Evolutionary conservation across 2,797 vertebrate genomes (phyloP).

Genomic region (Anomalospiza imberbis): DNA sequence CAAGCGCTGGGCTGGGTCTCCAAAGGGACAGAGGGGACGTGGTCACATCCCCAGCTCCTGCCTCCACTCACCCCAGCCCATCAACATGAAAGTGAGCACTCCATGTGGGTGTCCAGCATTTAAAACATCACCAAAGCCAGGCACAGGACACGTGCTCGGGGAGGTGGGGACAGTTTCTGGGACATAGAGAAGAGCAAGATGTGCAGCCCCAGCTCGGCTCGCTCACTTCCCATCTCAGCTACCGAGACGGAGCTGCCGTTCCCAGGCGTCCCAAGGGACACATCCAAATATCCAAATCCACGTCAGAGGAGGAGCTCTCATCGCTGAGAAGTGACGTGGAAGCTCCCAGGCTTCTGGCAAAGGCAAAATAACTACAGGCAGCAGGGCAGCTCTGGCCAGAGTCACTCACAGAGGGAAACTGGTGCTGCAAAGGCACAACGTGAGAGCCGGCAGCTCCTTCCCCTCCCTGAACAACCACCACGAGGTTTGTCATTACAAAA

Average conservation of each 20-base stretch:
- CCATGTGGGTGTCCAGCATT: rapidly evolving
- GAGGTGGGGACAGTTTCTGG: not conserved
- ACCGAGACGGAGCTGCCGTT: rapidly evolving
- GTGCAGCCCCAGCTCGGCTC: not conserved
- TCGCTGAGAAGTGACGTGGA: rapidly evolving
- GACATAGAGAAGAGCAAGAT: not conserved
- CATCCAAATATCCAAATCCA: not conserved
- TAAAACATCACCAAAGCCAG: not conserved
- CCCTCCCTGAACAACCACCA: not conserved
- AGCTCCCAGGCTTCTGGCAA: not conserved
- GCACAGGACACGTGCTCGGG: rapidly evolving
- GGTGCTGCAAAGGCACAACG: not conserved
- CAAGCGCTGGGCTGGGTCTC: not conserved
- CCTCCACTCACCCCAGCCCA: not conserved
- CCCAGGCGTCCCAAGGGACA: not conserved
- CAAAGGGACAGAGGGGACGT: not conserved
- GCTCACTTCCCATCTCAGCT: not conserved
- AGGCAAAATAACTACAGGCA: not conserved
- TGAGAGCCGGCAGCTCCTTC: not conserved
- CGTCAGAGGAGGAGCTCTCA: not conserved
- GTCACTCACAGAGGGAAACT: not conserved
- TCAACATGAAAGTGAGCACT: rapidly evolving
- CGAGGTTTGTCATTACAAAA: not conserved
- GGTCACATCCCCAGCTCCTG: not conserved
- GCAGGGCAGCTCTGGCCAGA: not conserved